phyloP scores from a whole-genome alignment of 2,888 invertebrate genomes.

The Yponomeuta sedellus region DNA sequence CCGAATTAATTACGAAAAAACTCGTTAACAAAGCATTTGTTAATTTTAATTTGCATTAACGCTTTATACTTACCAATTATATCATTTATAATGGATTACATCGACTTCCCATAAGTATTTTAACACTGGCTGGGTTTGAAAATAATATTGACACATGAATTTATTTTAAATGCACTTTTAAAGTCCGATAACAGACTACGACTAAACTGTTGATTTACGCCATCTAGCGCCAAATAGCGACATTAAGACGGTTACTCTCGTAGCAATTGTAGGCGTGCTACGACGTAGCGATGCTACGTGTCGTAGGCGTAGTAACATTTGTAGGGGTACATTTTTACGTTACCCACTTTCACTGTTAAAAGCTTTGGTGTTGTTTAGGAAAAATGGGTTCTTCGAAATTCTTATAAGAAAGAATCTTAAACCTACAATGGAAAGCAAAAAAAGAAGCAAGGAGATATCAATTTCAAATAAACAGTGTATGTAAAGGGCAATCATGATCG shows the following conservation, averaged over 20 bases:
- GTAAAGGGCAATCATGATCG: background rate
- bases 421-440: too few relatives aligned
- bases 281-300: background rate
- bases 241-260: background rate
- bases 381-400: too few relatives aligned
- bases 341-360: background rate
- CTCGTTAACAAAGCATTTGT: background rate
- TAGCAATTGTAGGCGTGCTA: background rate
- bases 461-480: background rate
- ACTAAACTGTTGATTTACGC: background rate
- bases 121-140: background rate
- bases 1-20: constrained; percentile 2
- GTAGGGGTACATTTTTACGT: background rate
- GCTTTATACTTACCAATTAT: background rate
- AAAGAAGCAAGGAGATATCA: background rate
- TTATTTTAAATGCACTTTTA: background rate
- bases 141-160: background rate
- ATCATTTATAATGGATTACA: background rate
- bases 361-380: too few relatives aligned
- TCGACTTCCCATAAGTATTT: background rate
- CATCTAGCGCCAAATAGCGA: constrained; percentile 9
- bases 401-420: too few relatives aligned
- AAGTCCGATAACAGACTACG: background rate
- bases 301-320: background rate
- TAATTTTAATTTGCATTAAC: background rate